These are phyloP conservation scores for Acrobasis repandana DNA, from an alignment of 2,888 invertebrate species.

Conservation along the genomic window DNA sequence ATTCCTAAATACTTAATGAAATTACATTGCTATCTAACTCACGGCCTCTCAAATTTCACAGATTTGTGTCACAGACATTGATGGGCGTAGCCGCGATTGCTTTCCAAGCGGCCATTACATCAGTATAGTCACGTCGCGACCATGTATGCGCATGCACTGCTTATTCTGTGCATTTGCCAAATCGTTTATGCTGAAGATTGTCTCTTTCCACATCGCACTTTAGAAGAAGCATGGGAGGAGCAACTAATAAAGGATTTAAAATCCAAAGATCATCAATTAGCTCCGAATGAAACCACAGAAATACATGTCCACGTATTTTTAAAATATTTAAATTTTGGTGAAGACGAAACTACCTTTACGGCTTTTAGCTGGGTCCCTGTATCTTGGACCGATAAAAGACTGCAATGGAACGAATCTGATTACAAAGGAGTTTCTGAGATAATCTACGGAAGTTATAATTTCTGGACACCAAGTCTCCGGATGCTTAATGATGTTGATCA, in stretches of 20 bases:
- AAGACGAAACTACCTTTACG: constrained; percentile 38
- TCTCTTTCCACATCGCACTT: not conserved
- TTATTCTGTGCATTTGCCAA: not conserved
- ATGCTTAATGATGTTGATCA: constrained; percentile 36
- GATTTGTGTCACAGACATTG: not conserved
- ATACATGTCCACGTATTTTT: constrained; percentile 38
- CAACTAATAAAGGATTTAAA: constrained; percentile 32
- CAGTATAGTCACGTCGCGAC: not conserved
- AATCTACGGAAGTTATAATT: not conserved
- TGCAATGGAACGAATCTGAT: constrained; percentile 46
- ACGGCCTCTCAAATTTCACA: constrained; percentile 19
- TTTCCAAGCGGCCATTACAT: not conserved
- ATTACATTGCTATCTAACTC: no score
- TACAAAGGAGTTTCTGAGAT: constrained; percentile 38
- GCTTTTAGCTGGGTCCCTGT: constrained; percentile 35
- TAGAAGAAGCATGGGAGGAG: constrained; percentile 35
- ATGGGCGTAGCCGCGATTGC: constrained; percentile 1
- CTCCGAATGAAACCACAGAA: constrained; percentile 21
- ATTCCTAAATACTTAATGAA: no score
- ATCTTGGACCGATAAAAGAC: constrained; percentile 42
- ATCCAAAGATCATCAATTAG: constrained; percentile 4
- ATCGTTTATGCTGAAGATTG: not conserved
- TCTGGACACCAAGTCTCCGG: constrained; percentile 44
- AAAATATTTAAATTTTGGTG: constrained; percentile 43
- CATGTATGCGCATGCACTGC: not conserved